Evolutionary conservation across 2,888 invertebrate genomes (phyloP).

Genomic region (Sycophila texana): DNA sequence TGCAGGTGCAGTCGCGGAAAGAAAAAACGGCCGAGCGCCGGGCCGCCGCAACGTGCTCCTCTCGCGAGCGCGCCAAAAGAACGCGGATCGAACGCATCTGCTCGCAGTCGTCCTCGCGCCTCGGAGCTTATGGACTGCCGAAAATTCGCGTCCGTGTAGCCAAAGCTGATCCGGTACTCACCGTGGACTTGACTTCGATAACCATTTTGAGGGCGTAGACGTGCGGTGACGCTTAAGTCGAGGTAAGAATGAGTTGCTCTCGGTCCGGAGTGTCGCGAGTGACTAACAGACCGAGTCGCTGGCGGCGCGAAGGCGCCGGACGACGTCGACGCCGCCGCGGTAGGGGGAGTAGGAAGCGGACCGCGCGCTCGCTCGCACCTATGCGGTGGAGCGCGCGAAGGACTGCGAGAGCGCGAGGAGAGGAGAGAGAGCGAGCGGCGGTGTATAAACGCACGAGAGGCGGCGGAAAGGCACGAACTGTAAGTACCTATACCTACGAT

Average conservation of each 20-base stretch:
- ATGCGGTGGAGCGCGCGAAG: neutral
- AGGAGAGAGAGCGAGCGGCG: neutral
- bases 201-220: conserved; percentile 34
- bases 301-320: conserved; percentile 8
- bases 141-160: no score
- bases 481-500: no score
- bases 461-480: neutral
- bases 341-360: neutral
- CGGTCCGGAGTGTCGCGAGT: conserved; percentile 3
- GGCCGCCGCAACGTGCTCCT: no score
- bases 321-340: conserved; percentile 8
- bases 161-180: no score
- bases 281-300: neutral
- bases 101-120: neutral
- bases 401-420: neutral
- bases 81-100: neutral
- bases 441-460: neutral
- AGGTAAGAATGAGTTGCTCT: neutral
- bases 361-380: neutral
- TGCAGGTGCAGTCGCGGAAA: no score
- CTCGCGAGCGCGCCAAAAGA: no score
- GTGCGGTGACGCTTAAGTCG: neutral
- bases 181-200: conserved; percentile 22
- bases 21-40: no score
- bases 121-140: no score